These are phyloP conservation scores for Empidonax traillii DNA, from an alignment of 2,113 vertebrate genomes.

Conservation along the genomic window DNA sequence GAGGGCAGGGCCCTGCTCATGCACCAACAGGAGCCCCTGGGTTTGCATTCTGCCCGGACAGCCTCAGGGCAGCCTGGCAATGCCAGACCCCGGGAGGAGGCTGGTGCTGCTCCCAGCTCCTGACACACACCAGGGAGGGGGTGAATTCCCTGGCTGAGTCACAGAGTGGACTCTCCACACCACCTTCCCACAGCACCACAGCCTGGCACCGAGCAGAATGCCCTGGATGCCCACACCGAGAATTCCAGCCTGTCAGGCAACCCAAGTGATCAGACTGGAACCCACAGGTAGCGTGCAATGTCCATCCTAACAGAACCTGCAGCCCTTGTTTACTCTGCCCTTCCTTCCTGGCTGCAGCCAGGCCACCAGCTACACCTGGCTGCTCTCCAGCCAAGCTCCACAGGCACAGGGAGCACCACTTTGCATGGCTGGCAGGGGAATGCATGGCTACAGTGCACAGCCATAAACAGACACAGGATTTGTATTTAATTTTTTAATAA, in stretches of 20 bases:
- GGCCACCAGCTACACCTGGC: not conserved
- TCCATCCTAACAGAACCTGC: not conserved
- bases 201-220: not conserved
- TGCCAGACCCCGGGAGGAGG: not conserved
- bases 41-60: not conserved
- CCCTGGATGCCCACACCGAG: not conserved
- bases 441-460: not conserved
- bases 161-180: rapidly evolving
- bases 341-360: not conserved
- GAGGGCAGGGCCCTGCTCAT: not conserved
- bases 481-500: slow-evolving; percentile 84
- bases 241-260: not conserved
- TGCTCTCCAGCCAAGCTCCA: not conserved
- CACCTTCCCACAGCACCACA: not conserved
- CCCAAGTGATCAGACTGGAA: not conserved
- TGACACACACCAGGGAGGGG: rapidly evolving
- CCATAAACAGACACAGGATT: slow-evolving; percentile 64
- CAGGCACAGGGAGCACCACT: not conserved
- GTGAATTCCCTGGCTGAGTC: not conserved
- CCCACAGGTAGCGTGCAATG: rapidly evolving
- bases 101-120: not conserved
- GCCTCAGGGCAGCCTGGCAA: not conserved
- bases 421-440: not conserved
- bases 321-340: not conserved
- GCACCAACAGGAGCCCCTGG: not conserved